phyloP scores from a whole-genome alignment of 2,797 vertebrate genomes.

The Urosaurus nigricauda region DNA sequence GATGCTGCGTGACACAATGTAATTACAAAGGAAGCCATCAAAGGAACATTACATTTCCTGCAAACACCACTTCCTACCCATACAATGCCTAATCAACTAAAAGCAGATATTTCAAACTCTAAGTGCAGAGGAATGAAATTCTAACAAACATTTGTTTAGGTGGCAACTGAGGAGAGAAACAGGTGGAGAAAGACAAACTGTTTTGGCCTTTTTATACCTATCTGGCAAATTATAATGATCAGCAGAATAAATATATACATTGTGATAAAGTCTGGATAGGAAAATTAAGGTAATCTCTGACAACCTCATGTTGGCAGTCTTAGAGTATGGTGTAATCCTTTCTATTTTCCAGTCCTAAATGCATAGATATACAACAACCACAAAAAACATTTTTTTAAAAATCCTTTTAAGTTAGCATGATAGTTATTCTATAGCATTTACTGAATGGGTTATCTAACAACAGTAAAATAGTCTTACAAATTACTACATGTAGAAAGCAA shows the following conservation, averaged over 20 bases:
- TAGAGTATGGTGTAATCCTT: background rate
- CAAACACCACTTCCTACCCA: conserved; percentile 28
- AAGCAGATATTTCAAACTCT: conserved; percentile 40
- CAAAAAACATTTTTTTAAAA: background rate
- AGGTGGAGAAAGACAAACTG: conserved; percentile 20
- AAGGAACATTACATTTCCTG: conserved; percentile 14
- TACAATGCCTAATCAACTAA: conserved; percentile 33
- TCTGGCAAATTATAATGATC: background rate
- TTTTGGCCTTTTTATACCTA: background rate
- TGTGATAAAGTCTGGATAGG: background rate
- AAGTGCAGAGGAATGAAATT: background rate
- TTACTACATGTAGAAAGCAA: background rate
- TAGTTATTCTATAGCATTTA: background rate
- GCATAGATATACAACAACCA: background rate
- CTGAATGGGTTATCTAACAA: too few relatives aligned
- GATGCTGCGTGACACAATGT: conserved; percentile 9
- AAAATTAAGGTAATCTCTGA: background rate
- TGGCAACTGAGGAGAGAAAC: background rate
- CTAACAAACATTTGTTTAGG: conserved; percentile 6
- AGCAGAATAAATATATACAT: background rate
- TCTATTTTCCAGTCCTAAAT: background rate
- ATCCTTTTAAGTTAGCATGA: background rate
- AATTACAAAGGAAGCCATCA: conserved; percentile 38
- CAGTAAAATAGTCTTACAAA: background rate
- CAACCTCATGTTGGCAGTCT: background rate